Evolutionary conservation across 2,888 invertebrate species (phyloP).

Genomic region (Aphrophora alni): DNA sequence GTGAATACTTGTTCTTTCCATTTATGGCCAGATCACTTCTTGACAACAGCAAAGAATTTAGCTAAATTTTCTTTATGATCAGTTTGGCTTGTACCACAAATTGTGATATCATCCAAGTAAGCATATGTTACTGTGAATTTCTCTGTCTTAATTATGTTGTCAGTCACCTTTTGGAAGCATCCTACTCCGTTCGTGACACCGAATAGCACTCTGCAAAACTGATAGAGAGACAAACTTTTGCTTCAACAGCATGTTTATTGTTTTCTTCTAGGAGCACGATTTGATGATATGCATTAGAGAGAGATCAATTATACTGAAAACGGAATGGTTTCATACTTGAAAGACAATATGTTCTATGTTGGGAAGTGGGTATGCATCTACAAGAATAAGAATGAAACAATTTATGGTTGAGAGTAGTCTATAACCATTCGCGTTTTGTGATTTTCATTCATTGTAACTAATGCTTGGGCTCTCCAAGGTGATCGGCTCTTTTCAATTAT

Average conservation of each 20-base stretch:
- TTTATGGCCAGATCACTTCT: too few species aligned
- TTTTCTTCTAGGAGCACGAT: conserved; percentile 35
- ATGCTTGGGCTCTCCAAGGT: conserved; percentile 27
- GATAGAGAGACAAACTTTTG: conserved; percentile 37
- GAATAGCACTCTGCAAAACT: conserved; percentile 41
- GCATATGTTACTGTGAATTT: background rate
- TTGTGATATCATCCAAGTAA: conserved; percentile 9
- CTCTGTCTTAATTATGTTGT: conserved; percentile 14
- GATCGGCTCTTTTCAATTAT: conserved; percentile 20
- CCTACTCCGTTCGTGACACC: conserved; percentile 45
- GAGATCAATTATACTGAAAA: conserved; percentile 42
- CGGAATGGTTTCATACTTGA: conserved; percentile 34
- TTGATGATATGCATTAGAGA: conserved; percentile 42
- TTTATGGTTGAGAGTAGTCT: background rate
- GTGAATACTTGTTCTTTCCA: too few species aligned
- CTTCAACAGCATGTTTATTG: conserved; percentile 39
- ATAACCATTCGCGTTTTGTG: conserved; percentile 19
- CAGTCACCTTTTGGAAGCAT: conserved; percentile 40
- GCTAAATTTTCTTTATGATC: too few species aligned
- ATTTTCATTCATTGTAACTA: conserved; percentile 16
- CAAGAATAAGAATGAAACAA: background rate
- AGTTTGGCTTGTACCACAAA: background rate
- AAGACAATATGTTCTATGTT: conserved; percentile 39
- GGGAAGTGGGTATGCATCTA: conserved; percentile 43
- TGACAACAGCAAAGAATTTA: too few species aligned